Base-by-base conservation (phyloP, 2,113 vertebrate species). In the Pteruthius melanotis region DNA sequence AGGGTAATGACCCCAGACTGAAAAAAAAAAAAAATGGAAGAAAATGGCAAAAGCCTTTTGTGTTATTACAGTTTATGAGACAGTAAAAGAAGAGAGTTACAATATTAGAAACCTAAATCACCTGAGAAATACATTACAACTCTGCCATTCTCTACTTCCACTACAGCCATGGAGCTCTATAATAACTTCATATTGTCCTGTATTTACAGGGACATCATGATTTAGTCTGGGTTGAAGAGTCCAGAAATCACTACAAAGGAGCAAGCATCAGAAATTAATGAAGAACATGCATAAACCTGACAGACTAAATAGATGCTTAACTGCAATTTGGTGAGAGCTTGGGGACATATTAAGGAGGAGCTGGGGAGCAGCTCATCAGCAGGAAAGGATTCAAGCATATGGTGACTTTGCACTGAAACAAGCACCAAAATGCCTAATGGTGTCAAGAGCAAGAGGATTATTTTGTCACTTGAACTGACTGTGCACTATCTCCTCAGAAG, bases 271-370 rank as follows among this genome's bases (percentile, higher is more conserved):
- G 91, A 94, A 94, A 91, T 68, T 88, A 90, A 94, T 80, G 74
- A 94, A 85, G 54, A 91, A 54, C 40, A 56, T 85, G 37, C 49
- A 85, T 77, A 89, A 95, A 91, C 31, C 39, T 63, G 63, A 60
- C 59, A 94, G 78, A 59, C 35, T 80, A 94, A 96, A 83, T 79
- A 87, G 91, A 91, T 94, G 47, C 52, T 85, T 94, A 93, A 91
- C 87, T 88, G 86, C 37, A 52, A 65, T 74, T 85, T 83, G 54
- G 82, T 49, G 82, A 57, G 75, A 75, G n/a, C 42, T 59, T 90
- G 52, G 85, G 66, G 90, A 92, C 26, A 59, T 47, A 83, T 52
- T 90, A 95, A 90, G 28, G 42, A 78, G 77, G 39, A 93, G 27
- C 53, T 49, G 44, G 63, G 50, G 82, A 96, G 47, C 70, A 91